These are phyloP conservation scores for Elegia similella DNA, from an alignment of 2,888 invertebrate genomes.

Conservation along the genomic window DNA sequence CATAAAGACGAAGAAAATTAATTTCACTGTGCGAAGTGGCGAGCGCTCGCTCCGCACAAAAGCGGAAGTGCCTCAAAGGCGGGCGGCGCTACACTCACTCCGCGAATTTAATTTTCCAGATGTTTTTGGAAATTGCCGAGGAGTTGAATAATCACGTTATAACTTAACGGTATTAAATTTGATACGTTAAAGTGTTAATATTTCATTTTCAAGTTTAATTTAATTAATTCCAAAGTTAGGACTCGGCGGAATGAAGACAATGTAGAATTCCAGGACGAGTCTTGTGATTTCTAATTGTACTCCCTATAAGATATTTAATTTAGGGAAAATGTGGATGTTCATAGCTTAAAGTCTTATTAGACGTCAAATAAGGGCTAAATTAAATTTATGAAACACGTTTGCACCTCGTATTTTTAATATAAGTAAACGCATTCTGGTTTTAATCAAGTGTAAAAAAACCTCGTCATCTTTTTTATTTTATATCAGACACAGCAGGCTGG, in stretches of 20 bases:
- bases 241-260: constrained; percentile 45
- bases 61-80: constrained; percentile 68
- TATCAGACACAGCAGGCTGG: no score
- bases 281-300: constrained; percentile 39
- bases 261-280: constrained; percentile 44
- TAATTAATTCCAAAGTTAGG: constrained; percentile 78
- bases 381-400: not conserved
- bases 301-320: constrained; percentile 10
- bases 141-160: constrained; percentile 81
- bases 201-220: constrained; percentile 82
- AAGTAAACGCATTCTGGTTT: not conserved
- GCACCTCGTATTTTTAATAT: not conserved
- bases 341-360: constrained; percentile 1
- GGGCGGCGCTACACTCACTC: constrained; percentile 60
- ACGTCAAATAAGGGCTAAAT: not conserved
- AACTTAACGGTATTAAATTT: constrained; percentile 81
- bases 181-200: constrained; percentile 82
- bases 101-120: constrained; percentile 77
- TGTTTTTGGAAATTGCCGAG: constrained; percentile 77
- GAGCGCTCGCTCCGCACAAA: constrained; percentile 60
- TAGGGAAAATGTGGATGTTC: constrained; percentile 7
- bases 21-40: constrained; percentile 80
- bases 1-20: constrained; percentile 83
- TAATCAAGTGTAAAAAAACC: no score
- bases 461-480: no score